Conservation (phyloP, 2,797 vertebrate species). For the Anas bahamensis region DNA sequence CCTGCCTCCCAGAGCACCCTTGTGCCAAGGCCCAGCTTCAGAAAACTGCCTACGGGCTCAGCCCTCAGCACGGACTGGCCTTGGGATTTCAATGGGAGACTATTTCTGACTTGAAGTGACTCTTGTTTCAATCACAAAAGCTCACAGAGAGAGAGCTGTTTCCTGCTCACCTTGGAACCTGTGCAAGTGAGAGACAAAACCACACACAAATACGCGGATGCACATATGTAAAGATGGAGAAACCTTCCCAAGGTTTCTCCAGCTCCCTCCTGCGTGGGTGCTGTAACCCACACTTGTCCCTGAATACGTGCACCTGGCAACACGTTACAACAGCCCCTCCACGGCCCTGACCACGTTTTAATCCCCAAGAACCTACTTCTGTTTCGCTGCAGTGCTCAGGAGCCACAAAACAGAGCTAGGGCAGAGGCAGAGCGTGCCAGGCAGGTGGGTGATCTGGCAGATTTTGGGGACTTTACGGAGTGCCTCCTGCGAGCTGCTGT, state of each 20-base stretch:
- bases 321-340: background rate
- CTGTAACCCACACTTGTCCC: background rate
- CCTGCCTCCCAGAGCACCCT: background rate
- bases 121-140: background rate
- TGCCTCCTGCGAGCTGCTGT: background rate
- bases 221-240: background rate
- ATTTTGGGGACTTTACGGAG: background rate
- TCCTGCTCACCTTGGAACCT: background rate
- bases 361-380: background rate
- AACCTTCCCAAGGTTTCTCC: background rate
- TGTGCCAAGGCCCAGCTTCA: background rate
- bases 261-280: background rate
- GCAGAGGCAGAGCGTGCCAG: fast-evolving
- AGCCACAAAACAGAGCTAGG: background rate
- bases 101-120: background rate
- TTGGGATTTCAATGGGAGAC: background rate
- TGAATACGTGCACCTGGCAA: background rate
- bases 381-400: background rate
- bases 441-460: background rate
- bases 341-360: background rate
- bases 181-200: background rate
- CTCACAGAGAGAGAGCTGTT: background rate
- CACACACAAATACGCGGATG: background rate
- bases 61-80: background rate
- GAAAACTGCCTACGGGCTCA: background rate